Evolutionary conservation across 2,888 invertebrate genomes (phyloP), one percentile per base, ranked within the genome.

Genomic region (Tiphia femorata): DNA sequence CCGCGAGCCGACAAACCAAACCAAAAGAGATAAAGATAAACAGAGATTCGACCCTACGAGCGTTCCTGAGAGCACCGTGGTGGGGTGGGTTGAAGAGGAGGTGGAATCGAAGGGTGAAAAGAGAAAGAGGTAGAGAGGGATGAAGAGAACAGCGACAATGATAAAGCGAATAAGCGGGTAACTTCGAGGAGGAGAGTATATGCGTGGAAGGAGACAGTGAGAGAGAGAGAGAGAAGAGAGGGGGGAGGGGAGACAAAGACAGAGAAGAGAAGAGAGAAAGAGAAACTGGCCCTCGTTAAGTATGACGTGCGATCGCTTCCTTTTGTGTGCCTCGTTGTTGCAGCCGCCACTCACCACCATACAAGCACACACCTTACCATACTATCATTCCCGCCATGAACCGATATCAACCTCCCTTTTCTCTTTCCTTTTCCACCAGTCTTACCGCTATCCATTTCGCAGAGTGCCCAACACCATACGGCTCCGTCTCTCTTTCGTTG

Each of bases 1-100:
- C 82, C 82, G 81, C 81, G 78, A 80, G 82, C 81, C 81, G 82
- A 81, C 82, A 83, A 83, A 82, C 82, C 79, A 80, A 82, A 81
- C 79, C 78, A 80, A 81, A 80, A 79, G 80, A 81, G 81, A 82
- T 83, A 82, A 82, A 82, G 80, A 83, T 82, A 83, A 82, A 83
- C 83, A 83, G 80, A 80, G 80, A 81, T 81, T 81, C 77, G 76
- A 78, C 75, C 75, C 78, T 78, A 77, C 76, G 78, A 79, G 75
- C 73, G n/a, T n/a, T n/a, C n/a, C n/a, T n/a, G n/a, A n/a, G n/a
- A n/a, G n/a, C n/a, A n/a, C n/a, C n/a, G n/a, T n/a, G n/a, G n/a
- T n/a, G n/a, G n/a, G n/a, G n/a, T n/a, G n/a, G n/a, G n/a, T n/a
- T 75, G 72, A 75, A 75, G 73, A 76, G 64, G 64, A 71, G 64